Conservation (phyloP, 92 coral and sea anemone genomes). For the Plumapathes pennacea region DNA sequence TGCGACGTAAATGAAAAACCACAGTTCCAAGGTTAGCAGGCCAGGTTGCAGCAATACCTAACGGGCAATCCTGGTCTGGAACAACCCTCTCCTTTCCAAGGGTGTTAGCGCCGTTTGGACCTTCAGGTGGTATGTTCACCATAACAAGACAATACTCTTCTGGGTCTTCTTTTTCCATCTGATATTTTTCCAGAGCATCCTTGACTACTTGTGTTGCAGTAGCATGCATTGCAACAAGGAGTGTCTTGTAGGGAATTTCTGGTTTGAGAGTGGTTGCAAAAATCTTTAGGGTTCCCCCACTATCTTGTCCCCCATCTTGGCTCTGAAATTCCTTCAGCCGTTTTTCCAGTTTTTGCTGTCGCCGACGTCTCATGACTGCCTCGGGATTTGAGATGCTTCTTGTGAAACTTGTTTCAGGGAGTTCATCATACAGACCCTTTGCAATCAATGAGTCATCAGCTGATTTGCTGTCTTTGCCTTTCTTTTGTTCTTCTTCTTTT, state of each 20-base stretch:
- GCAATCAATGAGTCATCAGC: conserved; percentile 77
- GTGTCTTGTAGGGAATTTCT: conserved; percentile 93
- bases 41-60: conserved; percentile 95
- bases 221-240: conserved; percentile 84
- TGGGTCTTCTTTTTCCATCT: conserved; percentile 87
- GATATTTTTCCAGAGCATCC: conserved; percentile 88
- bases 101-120: conserved; percentile 61
- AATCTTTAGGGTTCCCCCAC: conserved; percentile 92
- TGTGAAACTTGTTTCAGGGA: conserved; percentile 89
- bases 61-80: conserved; percentile 89
- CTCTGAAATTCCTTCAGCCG: conserved; percentile 79
- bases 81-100: conserved; percentile 92
- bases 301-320: conserved; percentile 55
- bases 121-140: conserved; percentile 91
- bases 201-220: conserved; percentile 79
- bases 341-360: conserved; percentile 82
- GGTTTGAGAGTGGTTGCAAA: conserved; percentile 96
- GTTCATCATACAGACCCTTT: conserved; percentile 74
- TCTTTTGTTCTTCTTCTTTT: conserved; percentile 59
- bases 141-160: conserved; percentile 94
- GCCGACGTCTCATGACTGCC: conserved; percentile 90
- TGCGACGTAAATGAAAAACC: conserved; percentile 86
- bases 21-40: conserved; percentile 88
- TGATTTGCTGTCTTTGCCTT: conserved; percentile 44
- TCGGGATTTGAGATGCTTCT: conserved; percentile 94